Base-by-base conservation (phyloP, 2,888 invertebrate species). In the Malthinus seriepunctatus region DNA sequence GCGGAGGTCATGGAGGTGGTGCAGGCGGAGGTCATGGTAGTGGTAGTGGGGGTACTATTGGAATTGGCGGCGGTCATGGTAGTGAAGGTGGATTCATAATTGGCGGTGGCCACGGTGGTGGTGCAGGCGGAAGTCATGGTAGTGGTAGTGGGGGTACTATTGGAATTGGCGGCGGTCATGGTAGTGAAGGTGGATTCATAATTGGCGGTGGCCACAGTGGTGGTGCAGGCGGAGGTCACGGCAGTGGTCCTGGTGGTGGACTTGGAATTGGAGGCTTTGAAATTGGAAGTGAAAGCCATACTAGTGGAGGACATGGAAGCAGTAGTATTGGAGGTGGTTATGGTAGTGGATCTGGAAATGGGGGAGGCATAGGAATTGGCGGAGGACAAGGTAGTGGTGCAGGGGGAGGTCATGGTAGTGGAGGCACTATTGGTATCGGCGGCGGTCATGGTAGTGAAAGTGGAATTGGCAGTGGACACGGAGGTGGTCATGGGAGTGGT, bases 351-450 rank as follows among this genome's bases (percentile, higher is more conserved):
- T 37, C 38, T 32, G 45, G 50, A 35, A 23, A 4, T 35, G 50
- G 50, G 1, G 42, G 31, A 11, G 39, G 56, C 4, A 37, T 45
- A n/a, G 50, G 51, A 2, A 38, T 33, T 10, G 11, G 33, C 1
- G 34, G 49, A 1, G 46, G 45, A 8, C 23, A 15, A 2, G 44
- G 49, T 8, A n/a, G 42, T 8, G 45, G 53, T 32, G 44, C 48
- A n/a, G 48, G 57, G 12, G 10, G 8, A 33, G 48, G 47, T 2
- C 38, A 12, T 3, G 45, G 58, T 1, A 9, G 32, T 14, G 48
- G 53, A n/a, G 51, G 52, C 31, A 47, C 42, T 23, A 12, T 33
- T n/a, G n/a, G n/a, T n/a, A n/a, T n/a, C n/a, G n/a, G 23, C 23
- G 23, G 23, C 5, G 31, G 50, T 45, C 12, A 23, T 23, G 23